phyloP scores from a whole-genome alignment of 1,140 invertebrate genomes.

The Diorhabda sublineata region DNA sequence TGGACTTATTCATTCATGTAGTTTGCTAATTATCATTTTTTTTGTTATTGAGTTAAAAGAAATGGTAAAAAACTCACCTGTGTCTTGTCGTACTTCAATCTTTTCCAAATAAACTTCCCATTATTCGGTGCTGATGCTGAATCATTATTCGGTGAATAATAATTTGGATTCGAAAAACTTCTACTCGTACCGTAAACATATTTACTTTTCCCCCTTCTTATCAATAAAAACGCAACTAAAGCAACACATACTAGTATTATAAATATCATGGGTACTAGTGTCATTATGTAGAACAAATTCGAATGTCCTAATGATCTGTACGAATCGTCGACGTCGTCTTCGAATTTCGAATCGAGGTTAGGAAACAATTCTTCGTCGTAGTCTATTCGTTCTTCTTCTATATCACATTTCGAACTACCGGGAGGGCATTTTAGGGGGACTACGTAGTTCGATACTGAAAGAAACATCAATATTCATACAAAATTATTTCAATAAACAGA shows the following conservation, averaged over 20 bases:
- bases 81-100: slow-evolving; percentile 66
- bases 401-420: slow-evolving; percentile 19
- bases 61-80: slow-evolving; percentile 50
- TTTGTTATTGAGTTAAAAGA: no score
- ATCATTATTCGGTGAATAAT: slow-evolving; percentile 56
- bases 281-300: slow-evolving; percentile 27
- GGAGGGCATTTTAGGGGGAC: slow-evolving; percentile 45
- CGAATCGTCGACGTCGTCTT: slow-evolving; percentile 4
- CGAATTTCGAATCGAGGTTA: not conserved
- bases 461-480: slow-evolving; percentile 4
- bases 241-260: slow-evolving; percentile 47
- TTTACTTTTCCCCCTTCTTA: slow-evolving; percentile 57
- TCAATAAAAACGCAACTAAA: slow-evolving; percentile 50
- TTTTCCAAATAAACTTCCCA: slow-evolving; percentile 65
- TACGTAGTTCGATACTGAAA: slow-evolving; percentile 42
- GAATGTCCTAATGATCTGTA: slow-evolving; percentile 1
- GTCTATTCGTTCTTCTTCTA: slow-evolving; percentile 16
- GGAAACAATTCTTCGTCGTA: slow-evolving; percentile 14
- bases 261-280: slow-evolving; percentile 42
- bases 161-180: slow-evolving; percentile 76
- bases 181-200: slow-evolving; percentile 57
- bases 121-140: slow-evolving; percentile 39
- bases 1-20: no score
- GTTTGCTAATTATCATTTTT: no score
- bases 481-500: no score